Base-by-base conservation (phyloP, 1,140 invertebrate genomes). In the Dendroctonus ponderosae region DNA sequence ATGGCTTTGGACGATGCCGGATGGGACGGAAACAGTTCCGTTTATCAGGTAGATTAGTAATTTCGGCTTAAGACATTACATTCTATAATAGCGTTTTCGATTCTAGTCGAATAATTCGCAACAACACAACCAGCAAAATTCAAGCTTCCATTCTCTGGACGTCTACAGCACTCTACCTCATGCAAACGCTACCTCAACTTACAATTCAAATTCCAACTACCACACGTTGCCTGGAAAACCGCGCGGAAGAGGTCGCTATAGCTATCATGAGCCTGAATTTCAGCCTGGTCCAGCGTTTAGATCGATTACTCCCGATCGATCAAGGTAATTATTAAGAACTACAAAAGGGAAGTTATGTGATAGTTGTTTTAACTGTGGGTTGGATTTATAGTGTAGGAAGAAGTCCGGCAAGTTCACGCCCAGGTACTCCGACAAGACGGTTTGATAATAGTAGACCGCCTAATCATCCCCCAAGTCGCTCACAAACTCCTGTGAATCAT, bases 211-310 rank as follows among this genome's bases (percentile, higher is more conserved):
- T 66, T 37, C 53, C 11, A 82, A 80, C 77, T 82, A 80, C 7
- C 80, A 84, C 58, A 85, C 83, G 0, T 70, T 83, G 48, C 83
- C 84, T 2, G 70, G 74, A 39, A 74, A 81, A 71, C 74, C 75
- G 52, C 77, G 82, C 69, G 83, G 83, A 15, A 77, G 83, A 74
- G 83, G 83, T 15, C 78, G 83, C 69, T 69, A 79, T n/a, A 77
- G 78, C 1, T 81, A 84, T 3, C 82, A 84, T 5, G 68, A 69
- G 41, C 43, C 67, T 26, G 73, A 74, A 40, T 67, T 58, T 44
- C 70, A 62, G 5, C 62, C 66, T 7, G 69, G 57, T 38, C 66
- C 11, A 68, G 67, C 66, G 58, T 76, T 66, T 77, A 79, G 83
- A 69, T 80, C 82, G 58, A 75, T 80, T 54, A 84, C 84, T 41